Evolutionary conservation across 2,797 vertebrate genomes (phyloP).

Genomic region (Falco naumanni): DNA sequence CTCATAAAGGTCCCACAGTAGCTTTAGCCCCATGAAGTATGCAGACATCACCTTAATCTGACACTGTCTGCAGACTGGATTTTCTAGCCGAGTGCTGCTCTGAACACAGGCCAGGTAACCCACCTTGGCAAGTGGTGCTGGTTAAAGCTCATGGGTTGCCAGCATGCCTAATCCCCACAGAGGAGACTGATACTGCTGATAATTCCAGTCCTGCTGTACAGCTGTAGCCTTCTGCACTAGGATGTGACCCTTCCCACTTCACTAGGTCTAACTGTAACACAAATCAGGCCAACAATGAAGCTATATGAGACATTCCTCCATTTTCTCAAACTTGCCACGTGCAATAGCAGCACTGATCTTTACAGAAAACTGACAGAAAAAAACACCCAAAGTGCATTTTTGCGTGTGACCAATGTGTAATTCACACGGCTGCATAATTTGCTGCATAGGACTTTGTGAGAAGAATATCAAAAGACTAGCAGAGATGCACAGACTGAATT

Average conservation of each 20-base stretch:
- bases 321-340: background rate
- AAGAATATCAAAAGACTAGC: background rate
- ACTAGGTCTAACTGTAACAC: fast-evolving
- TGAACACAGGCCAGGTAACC: background rate
- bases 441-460: background rate
- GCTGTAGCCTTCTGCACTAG: background rate
- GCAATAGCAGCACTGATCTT: background rate
- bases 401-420: fast-evolving
- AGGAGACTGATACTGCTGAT: background rate
- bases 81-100: background rate
- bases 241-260: background rate
- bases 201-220: background rate
- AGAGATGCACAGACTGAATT: background rate
- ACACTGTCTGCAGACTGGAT: background rate
- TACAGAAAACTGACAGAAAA: background rate
- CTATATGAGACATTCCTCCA: background rate
- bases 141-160: background rate
- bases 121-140: background rate
- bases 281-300: background rate
- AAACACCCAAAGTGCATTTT: background rate
- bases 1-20: background rate
- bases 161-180: background rate
- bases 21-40: background rate
- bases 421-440: background rate
- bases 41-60: background rate